These are phyloP conservation scores for Cassiopea andromeda DNA, from an alignment of 30 jellyfish, hydroid and myxozoan species.

Conservation along the genomic window DNA sequence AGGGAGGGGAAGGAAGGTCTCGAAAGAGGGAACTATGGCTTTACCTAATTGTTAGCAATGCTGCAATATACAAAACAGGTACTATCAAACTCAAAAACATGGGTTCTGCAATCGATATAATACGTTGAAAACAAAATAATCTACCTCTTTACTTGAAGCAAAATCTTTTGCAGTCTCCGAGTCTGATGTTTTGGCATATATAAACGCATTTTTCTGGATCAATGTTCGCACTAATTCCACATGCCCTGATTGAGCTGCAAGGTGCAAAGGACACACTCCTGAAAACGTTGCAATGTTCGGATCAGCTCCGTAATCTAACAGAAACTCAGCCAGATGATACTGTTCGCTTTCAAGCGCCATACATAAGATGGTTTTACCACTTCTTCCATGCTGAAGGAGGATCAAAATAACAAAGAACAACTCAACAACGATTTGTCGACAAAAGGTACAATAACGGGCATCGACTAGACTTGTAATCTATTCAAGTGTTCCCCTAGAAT, in stretches of 20 bases:
- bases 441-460: no score
- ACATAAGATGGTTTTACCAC: slow-evolving; percentile 51
- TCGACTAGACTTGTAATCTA: no score
- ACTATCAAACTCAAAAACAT: neutral
- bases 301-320: slow-evolving; percentile 46
- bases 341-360: slow-evolving; percentile 55
- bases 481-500: no score
- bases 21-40: neutral
- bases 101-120: no score
- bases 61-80: neutral
- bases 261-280: slow-evolving; percentile 63
- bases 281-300: slow-evolving; percentile 43
- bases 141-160: slow-evolving; percentile 59
- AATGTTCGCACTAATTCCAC: slow-evolving; percentile 24
- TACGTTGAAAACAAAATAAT: no score
- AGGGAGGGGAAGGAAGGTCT: neutral
- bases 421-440: no score
- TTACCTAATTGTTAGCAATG: neutral
- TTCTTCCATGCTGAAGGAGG: slow-evolving; percentile 18
- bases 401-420: neutral
- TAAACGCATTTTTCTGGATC: slow-evolving; percentile 33
- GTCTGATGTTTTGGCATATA: slow-evolving; percentile 54
- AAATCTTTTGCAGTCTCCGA: slow-evolving; percentile 57
- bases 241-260: slow-evolving; percentile 58
- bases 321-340: slow-evolving; percentile 16